Base-by-base conservation (phyloP, 2,888 invertebrate species). In the Trissoscelio sp. region DNA sequence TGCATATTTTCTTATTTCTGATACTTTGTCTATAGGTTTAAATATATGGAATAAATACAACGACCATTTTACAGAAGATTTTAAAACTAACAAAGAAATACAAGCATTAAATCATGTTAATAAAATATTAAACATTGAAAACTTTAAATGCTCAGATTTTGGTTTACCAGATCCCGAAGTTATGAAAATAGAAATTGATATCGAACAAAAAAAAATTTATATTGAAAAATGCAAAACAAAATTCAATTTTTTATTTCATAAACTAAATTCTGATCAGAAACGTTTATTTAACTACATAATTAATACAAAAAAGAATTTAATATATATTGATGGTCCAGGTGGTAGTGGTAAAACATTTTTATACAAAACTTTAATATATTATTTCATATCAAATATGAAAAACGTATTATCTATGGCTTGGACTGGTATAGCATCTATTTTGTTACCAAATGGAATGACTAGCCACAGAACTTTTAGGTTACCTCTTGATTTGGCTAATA, bases 71-170 rank as follows among this genome's bases (percentile, higher is more conserved):
- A 7, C 37, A 28, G 37, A 37, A 37, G 37, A 37, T 37, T 37
- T 37, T 37, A 37, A 37, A 18, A n/a, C 3, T 16, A 18, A 44
- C 16, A 44, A 16, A 55, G 6, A 69, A 31, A 1, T 51, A n/a
- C 24, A 44, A 11, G 67, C 42, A 11, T 31, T 55, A 55, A 24
- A 18, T 14, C 20, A 69, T 22, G 28, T 69, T 28, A 24, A 46
- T 34, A 12, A 12, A 11, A 57, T 44, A 42, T 69, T 69, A 22
- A 44, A 44, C 18, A 22, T 31, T 2, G 67, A 55, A 67, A 67
- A 55, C 39, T 67, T 16, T 24, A 42, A 53, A 16, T 16, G 5
- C 14, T 14, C 44, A 2, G 18, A 44, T 44, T 44, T 51, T 22
- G 22, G 22, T 51, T 51, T 51, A 51, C 51, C 24, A n/a, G n/a